Evolutionary conservation across 1,140 invertebrate genomes (phyloP).

Genomic region (Drosophila pseudoobscura): DNA sequence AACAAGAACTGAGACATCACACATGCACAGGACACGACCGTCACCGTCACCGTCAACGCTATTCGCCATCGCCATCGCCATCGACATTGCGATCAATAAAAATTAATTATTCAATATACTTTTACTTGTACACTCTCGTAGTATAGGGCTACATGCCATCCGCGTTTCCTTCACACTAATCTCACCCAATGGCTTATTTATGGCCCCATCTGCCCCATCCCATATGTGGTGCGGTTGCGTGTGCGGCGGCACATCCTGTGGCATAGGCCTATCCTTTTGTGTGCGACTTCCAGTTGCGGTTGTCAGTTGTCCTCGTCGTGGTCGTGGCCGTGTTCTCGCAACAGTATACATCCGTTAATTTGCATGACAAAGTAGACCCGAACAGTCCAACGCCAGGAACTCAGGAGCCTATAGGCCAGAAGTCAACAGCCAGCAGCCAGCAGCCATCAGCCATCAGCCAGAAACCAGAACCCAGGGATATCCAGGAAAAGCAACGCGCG

Average conservation of each 20-base stretch:
- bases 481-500: not conserved
- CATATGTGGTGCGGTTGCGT: not conserved
- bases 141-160: conserved; percentile 39
- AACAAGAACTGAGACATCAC: conserved; percentile 46
- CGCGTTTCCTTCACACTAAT: conserved; percentile 65
- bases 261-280: conserved; percentile 24
- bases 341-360: conserved; percentile 73
- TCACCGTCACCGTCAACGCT: not conserved
- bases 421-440: not conserved
- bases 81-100: conserved; percentile 74
- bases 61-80: conserved; percentile 14
- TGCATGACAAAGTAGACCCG: conserved; percentile 70
- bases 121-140: conserved; percentile 17
- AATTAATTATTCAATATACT: conserved; percentile 77
- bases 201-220: not conserved
- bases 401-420: not conserved
- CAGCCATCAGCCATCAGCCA: not conserved
- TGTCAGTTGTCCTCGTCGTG: conserved; percentile 32
- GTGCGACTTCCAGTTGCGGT: conserved; percentile 40
- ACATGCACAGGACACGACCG: no score
- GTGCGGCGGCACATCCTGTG: not conserved
- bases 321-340: conserved; percentile 53
- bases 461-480: no score
- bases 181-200: conserved; percentile 64
- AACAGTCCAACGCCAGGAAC: conserved; percentile 18